Base-by-base conservation (phyloP, 2,888 invertebrate genomes). In the Pelosia muscerda region DNA sequence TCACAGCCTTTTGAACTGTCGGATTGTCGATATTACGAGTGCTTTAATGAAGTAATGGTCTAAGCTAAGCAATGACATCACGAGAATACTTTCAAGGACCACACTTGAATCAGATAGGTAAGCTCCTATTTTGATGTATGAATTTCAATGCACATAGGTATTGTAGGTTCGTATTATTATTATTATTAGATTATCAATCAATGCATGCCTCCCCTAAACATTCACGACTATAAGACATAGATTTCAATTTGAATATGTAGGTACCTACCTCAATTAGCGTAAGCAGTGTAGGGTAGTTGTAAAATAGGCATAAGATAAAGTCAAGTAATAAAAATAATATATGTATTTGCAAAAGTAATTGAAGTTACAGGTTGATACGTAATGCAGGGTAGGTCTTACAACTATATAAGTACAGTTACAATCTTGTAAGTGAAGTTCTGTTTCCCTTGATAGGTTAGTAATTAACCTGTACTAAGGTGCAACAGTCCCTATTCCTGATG, bases 1-100 rank as follows among this genome's bases (percentile, higher is more conserved):
- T 71, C 72, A 74, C 63, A 73, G 71, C 69, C 70, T 77, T 76
- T 80, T 75, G 69, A 75, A 74, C 65, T 72, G 75, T 65, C 76
- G 72, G 67, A 72, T 58, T 69, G n/a, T 62, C 62, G 49, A 66
- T 71, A 65, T 58, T 69, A 65, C 60, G 31, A 69, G 55, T 49
- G 53, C 57, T 62, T 34, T 63, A 56, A 69, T 68, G 68, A 67
- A 63, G 31, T 69, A 66, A 62, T 42, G 63, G 74, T 72, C 54
- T 64, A 71, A 53, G 42, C 54, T 64, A 71, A 53, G 42, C 57
- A 68, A 69, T 74, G 71, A 76, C 71, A 72, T 75, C 71, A 75
- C 58, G 59, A 34, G 62, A 63, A 71, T 73, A 34, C 34, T 71
- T 63, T 65, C 63, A 73, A 60, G 68, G 59, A 65, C 53, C 60